Base-by-base conservation (phyloP, 2,888 invertebrate genomes). In the Zonitis immaculata region DNA sequence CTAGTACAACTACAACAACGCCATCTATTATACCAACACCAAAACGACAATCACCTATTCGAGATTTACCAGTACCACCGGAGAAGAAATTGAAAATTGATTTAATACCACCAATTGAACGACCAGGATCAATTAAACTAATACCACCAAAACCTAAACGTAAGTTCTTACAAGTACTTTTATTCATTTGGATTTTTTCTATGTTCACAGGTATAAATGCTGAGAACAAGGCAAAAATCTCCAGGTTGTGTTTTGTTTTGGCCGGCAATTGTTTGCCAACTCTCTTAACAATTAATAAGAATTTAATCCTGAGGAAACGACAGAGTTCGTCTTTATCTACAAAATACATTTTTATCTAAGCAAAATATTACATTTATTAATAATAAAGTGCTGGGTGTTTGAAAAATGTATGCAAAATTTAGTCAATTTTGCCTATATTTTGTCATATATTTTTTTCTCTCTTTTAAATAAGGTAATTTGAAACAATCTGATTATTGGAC, bases 121-220 rank as follows among this genome's bases (percentile, higher is more conserved):
- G 88, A 73, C 88, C 88, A 28, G 91, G 90, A 62, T 82, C 87
- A 62, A 89, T 91, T 64, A 94, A 94, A 80, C 78, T 92, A 62
- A 92, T 93, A 68, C 87, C 92, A 65, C 84, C 92, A 61, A 91
- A 91, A 81, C 88, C 88, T 62, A 91, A 91, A 84, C 90, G 94
- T 95, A 88, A 90, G 93, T 89, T 82, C 6, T 9, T 16, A n/a
- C 20, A 42, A 45, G 39, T 51, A 59, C 58, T 22, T 48, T 28
- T 59, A 60, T 57, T 68, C 56, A 68, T 52, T 49, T 20, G 56
- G 50, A 28, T 46, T 61, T 55, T 61, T 71, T 63, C 3, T 66
- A 63, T 56, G 67, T 68, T 69, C 68, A 59, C 65, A 68, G 68
- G 66, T 63, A 47, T n/a, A n/a, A 45, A 22, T 18, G 27, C 1